These are phyloP conservation scores for Cirrhinus mrigala DNA, from an alignment of 2,797 vertebrate species.

Conservation along the genomic window DNA sequence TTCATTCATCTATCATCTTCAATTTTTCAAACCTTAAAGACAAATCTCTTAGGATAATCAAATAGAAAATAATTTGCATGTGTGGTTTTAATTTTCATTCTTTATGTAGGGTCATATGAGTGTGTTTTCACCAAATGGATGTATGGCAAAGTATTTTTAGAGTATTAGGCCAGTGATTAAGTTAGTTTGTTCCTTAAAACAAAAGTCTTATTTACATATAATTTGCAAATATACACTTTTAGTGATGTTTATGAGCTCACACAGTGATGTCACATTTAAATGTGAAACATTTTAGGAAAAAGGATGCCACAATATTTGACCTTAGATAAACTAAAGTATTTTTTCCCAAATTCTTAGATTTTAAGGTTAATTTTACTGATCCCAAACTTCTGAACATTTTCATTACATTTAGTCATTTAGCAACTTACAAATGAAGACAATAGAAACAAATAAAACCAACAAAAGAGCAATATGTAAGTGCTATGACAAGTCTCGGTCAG, in stretches of 20 bases:
- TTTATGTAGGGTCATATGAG: background rate
- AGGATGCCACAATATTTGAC: background rate
- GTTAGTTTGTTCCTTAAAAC: conserved; percentile 11
- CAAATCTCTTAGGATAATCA: background rate
- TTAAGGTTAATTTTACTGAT: background rate
- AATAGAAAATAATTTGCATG: background rate
- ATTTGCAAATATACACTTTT: background rate
- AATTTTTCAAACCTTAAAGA: background rate
- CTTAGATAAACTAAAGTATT: background rate
- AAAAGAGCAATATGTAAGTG: too few species aligned
- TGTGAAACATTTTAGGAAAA: background rate
- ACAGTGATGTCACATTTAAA: conserved; percentile 15
- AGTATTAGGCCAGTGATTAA: background rate
- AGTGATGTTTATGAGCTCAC: background rate
- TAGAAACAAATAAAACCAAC: too few species aligned
- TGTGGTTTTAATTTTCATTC: background rate
- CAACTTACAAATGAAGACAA: too few species aligned
- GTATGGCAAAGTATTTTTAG: background rate
- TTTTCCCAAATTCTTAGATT: background rate
- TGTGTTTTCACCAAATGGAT: background rate
- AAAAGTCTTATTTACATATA: conserved; percentile 7
- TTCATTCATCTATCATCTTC: conserved; percentile 37
- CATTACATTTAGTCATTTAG: too few species aligned
- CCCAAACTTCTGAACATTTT: background rate
- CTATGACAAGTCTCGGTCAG: too few species aligned